Conservation (phyloP, 2,113 vertebrate species). For the Gambusia holbrooki region DNA sequence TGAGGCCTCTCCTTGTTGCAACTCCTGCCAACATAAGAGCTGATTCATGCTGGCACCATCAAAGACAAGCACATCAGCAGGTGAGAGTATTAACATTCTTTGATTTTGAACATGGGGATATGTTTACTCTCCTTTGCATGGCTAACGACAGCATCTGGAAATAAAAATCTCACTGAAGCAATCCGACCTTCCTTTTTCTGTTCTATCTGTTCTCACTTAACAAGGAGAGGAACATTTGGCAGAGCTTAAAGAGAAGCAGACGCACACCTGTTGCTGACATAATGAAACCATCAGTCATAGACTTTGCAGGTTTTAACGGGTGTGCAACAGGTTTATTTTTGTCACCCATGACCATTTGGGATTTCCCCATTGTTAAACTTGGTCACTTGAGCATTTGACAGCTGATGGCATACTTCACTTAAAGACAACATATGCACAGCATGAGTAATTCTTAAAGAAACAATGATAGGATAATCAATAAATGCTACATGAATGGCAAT, state of each 20-base stretch:
- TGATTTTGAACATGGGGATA: slow-evolving; percentile 59
- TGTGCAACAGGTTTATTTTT: slow-evolving; percentile 5
- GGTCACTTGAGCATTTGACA: slow-evolving; percentile 2
- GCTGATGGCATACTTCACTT: background rate
- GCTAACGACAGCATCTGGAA: slow-evolving; percentile 66
- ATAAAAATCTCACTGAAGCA: slow-evolving; percentile 14
- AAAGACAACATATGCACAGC: background rate
- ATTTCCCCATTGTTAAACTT: background rate
- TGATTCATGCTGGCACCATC: slow-evolving; percentile 65
- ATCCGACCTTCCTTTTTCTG: slow-evolving; percentile 43
- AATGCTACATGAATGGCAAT: background rate
- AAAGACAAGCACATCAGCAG: slow-evolving; percentile 64
- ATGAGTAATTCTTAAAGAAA: background rate
- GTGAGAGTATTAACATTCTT: slow-evolving; percentile 72
- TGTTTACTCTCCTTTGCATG: slow-evolving; percentile 61
- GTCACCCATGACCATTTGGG: background rate
- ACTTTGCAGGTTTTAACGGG: slow-evolving; percentile 22
- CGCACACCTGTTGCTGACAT: slow-evolving; percentile 49
- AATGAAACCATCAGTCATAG: slow-evolving; percentile 32
- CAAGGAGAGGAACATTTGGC: slow-evolving; percentile 54
- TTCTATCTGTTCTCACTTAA: slow-evolving; percentile 34
- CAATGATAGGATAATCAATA: background rate
- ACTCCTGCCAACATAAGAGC: slow-evolving; percentile 53
- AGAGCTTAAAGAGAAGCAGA: slow-evolving; percentile 26
- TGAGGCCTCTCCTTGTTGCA: slow-evolving; percentile 49